Evolutionary conservation across 2,797 vertebrate species (phyloP).

Genomic region (Sebastes aleutianus): DNA sequence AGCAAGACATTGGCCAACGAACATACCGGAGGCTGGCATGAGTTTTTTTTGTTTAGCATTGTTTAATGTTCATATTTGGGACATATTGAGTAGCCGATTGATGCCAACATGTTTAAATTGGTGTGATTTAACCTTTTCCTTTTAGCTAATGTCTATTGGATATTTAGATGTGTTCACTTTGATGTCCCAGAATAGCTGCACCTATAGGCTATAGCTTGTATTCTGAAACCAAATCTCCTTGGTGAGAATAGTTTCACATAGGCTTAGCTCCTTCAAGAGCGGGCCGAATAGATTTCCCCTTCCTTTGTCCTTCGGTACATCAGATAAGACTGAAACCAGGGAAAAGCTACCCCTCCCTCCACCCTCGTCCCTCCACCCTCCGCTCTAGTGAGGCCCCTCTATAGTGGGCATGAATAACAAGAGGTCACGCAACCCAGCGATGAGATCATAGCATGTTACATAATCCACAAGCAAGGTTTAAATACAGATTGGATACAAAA

Average conservation of each 20-base stretch:
- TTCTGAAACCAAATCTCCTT: conserved; percentile 23
- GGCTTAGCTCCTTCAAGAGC: conserved; percentile 20
- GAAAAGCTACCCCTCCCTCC: conserved; percentile 26
- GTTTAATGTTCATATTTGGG: not conserved
- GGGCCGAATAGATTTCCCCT: conserved; percentile 15
- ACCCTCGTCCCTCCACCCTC: not conserved
- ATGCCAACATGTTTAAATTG: not conserved
- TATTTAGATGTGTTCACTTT: not conserved
- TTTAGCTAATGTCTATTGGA: not conserved
- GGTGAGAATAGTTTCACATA: conserved; percentile 4
- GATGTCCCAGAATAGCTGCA: not conserved
- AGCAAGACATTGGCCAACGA: not conserved
- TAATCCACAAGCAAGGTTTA: conserved; percentile 31
- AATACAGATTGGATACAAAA: conserved; percentile 5
- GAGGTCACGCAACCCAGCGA: conserved; percentile 36
- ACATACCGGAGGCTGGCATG: too few species aligned
- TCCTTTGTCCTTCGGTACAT: conserved; percentile 47
- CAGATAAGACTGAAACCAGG: conserved; percentile 46
- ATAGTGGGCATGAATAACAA: conserved; percentile 47
- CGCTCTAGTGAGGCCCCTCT: conserved; percentile 27
- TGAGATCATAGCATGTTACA: conserved; percentile 57
- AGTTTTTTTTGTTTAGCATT: too few species aligned
- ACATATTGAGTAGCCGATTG: not conserved
- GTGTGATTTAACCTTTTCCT: not conserved
- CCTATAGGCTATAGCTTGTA: not conserved